A percentile compares a stretch with the other conserved stretches of the same genome.
These are phyloP conservation scores for Anarsia innoxiella DNA, from an alignment of 2,888 invertebrate genomes.

Conservation along the genomic window DNA sequence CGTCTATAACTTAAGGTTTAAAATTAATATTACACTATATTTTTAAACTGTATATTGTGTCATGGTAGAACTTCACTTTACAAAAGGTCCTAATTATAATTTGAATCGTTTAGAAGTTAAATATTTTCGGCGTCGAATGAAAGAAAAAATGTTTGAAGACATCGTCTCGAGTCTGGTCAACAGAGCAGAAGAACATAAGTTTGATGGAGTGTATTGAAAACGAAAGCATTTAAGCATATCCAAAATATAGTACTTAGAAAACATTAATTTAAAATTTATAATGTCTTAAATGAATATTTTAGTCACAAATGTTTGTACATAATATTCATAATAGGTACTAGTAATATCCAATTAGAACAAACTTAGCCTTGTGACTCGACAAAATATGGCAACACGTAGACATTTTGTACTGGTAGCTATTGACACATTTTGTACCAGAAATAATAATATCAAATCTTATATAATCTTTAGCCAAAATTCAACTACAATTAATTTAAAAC, in stretches of 20 bases:
- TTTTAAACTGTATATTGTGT: slow-evolving; percentile 6
- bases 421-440: not conserved
- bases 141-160: slow-evolving; percentile 64
- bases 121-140: slow-evolving; percentile 69
- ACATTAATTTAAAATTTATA: no score
- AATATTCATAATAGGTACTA: no score
- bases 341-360: no score
- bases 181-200: slow-evolving; percentile 41
- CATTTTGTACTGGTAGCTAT: not conserved
- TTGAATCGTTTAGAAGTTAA: slow-evolving; percentile 69
- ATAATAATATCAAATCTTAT: not conserved
- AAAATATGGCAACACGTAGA: no score
- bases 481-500: not conserved
- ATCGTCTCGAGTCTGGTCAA: slow-evolving; percentile 65
- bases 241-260: no score
- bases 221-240: no score
- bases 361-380: no score
- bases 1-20: no score
- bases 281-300: no score
- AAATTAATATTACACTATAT: slow-evolving; percentile 1
- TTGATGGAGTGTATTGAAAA: slow-evolving; percentile 29
- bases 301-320: no score
- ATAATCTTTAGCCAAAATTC: no score
- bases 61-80: slow-evolving; percentile 34
- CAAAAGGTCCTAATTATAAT: slow-evolving; percentile 69